phyloP scores from a whole-genome alignment of 2,888 invertebrate species.

The Agrenia bidenticulata region DNA sequence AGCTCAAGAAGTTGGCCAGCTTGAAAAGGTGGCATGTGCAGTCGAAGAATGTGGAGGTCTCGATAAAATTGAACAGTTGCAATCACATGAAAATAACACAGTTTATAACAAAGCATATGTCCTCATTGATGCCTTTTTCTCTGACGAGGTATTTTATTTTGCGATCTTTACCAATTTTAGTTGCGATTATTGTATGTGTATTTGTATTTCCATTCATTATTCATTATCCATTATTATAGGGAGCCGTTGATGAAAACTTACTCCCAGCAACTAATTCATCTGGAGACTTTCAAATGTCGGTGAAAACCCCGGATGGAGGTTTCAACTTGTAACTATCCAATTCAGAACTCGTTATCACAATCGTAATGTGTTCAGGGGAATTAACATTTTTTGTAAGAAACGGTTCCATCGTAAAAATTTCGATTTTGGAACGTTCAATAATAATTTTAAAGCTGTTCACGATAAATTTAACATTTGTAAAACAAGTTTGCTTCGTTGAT shows the following conservation, averaged over 20 bases:
- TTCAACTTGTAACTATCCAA: conserved; percentile 40
- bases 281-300: conserved; percentile 40
- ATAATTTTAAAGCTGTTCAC: no score
- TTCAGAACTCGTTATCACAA: no score
- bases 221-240: conserved; percentile 14
- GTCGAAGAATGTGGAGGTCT: conserved; percentile 89
- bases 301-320: conserved; percentile 36
- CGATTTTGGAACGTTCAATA: no score
- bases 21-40: conserved; percentile 73
- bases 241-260: conserved; percentile 24
- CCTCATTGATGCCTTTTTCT: conserved; percentile 78
- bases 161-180: neutral
- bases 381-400: no score
- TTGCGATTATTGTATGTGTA: neutral
- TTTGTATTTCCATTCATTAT: conserved; percentile 1
- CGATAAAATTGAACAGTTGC: conserved; percentile 84
- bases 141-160: conserved; percentile 59
- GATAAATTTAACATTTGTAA: no score
- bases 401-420: no score
- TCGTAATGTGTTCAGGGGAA: no score
- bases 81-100: conserved; percentile 86
- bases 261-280: conserved; percentile 27
- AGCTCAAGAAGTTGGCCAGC: conserved; percentile 73
- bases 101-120: conserved; percentile 77
- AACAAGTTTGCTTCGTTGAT: no score